A percentile compares a stretch with the other conserved stretches of the same genome.
Conservation (phyloP, 2,113 vertebrate genomes). For the Neomonachus schauinslandi region DNA sequence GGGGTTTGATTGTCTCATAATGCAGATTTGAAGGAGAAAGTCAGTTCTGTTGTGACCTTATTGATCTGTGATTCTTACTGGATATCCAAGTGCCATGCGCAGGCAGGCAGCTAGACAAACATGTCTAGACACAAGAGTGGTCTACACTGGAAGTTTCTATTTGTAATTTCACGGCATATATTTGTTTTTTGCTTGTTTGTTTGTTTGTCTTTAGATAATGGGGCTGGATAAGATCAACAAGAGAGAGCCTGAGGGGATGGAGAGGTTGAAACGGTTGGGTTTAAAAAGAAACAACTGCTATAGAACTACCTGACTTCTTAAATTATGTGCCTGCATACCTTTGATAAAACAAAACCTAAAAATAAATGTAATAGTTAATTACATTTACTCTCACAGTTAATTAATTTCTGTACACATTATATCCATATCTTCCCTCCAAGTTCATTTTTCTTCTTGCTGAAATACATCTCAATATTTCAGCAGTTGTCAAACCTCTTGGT, state of each 20-base stretch:
- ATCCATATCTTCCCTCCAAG: not conserved
- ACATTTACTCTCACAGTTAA: not conserved
- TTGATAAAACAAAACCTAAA: not conserved
- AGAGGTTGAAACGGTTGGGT: not conserved
- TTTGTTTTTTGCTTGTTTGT: not conserved
- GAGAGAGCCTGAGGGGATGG: not conserved
- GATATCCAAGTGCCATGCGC: not conserved
- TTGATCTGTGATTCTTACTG: not conserved
- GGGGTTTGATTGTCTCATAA: not conserved
- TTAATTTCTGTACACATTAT: not conserved
- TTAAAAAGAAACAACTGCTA: not conserved
- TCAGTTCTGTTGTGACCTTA: not conserved
- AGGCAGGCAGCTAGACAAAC: fast-evolving
- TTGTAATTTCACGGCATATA: not conserved
- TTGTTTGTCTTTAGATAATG: not conserved
- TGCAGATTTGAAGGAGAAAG: not conserved
- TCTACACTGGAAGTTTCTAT: not conserved
- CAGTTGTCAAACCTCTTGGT: not conserved
- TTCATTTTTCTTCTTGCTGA: not conserved
- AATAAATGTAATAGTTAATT: not conserved
- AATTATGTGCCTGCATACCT: not conserved
- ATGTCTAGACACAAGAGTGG: not conserved
- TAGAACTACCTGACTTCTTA: not conserved
- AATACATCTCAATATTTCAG: not conserved
- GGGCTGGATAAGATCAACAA: not conserved